These are phyloP conservation scores for Mesocentrotus franciscanus DNA, from an alignment of 53 echinoderm and acorn worm species.

Conservation along the genomic window DNA sequence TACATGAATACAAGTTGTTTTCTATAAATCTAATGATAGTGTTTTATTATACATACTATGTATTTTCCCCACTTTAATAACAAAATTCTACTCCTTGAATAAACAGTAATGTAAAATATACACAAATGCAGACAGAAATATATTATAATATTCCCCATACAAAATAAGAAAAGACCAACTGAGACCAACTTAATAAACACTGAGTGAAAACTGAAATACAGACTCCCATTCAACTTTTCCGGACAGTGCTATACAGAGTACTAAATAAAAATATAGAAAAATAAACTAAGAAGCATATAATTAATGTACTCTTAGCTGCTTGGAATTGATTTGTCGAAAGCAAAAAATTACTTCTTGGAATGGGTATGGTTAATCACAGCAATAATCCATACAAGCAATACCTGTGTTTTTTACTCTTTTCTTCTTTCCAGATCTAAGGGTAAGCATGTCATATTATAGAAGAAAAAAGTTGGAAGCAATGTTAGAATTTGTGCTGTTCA, in stretches of 20 bases:
- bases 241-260: background rate
- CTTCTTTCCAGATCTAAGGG: constrained; percentile 67
- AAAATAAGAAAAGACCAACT: background rate
- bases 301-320: background rate
- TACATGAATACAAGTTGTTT: background rate
- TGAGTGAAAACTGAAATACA: background rate
- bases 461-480: constrained; percentile 56
- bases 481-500: constrained; percentile 54
- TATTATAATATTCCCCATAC: background rate
- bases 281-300: background rate
- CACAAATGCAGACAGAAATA: background rate
- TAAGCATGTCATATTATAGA: constrained; percentile 62
- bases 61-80: background rate
- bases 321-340: background rate
- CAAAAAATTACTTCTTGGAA: background rate
- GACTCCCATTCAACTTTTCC: background rate
- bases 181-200: background rate
- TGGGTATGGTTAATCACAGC: constrained; percentile 30
- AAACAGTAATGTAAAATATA: background rate
- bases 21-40: too few relatives aligned
- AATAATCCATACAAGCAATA: constrained; percentile 61
- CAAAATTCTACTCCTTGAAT: background rate
- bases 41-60: too few relatives aligned
- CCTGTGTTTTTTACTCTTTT: constrained; percentile 72
- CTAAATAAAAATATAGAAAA: background rate